A percentile compares a stretch with the other conserved stretches of the same genome.
Conservation (phyloP, 2,113 vertebrate genomes). For the Aptenodytes forsteri region DNA sequence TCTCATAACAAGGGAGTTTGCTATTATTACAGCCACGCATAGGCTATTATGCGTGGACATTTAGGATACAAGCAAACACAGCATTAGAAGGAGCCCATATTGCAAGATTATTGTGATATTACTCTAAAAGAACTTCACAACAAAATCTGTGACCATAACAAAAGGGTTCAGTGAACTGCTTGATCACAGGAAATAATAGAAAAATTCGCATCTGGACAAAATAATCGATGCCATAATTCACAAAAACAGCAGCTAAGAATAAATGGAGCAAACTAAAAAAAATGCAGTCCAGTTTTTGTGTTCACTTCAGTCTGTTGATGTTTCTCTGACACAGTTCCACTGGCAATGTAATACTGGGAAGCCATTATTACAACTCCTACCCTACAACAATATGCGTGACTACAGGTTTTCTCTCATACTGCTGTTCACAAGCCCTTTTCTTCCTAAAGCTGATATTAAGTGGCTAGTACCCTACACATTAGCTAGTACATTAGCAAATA, state of each 20-base stretch:
- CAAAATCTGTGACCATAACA: neutral
- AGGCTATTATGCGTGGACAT: neutral
- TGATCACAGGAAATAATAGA: neutral
- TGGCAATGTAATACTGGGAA: neutral
- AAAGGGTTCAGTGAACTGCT: neutral
- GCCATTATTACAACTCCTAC: neutral
- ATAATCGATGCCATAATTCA: neutral
- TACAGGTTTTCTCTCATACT: neutral
- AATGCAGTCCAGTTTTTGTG: neutral
- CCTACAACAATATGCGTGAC: neutral
- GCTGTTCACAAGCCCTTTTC: neutral
- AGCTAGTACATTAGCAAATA: neutral
- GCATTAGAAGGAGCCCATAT: neutral
- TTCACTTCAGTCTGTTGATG: neutral
- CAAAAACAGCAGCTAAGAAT: neutral
- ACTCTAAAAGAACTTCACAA: neutral
- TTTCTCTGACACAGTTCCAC: neutral
- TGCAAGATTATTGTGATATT: neutral
- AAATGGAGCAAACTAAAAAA: neutral
- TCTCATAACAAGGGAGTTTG: neutral
- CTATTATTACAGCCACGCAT: neutral
- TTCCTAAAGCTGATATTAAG: neutral
- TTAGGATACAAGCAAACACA: neutral
- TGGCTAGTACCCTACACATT: neutral
- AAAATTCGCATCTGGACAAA: neutral